These are phyloP conservation scores for Orussus abietinus DNA, from an alignment of 1,140 invertebrate species.

Conservation along the genomic window DNA sequence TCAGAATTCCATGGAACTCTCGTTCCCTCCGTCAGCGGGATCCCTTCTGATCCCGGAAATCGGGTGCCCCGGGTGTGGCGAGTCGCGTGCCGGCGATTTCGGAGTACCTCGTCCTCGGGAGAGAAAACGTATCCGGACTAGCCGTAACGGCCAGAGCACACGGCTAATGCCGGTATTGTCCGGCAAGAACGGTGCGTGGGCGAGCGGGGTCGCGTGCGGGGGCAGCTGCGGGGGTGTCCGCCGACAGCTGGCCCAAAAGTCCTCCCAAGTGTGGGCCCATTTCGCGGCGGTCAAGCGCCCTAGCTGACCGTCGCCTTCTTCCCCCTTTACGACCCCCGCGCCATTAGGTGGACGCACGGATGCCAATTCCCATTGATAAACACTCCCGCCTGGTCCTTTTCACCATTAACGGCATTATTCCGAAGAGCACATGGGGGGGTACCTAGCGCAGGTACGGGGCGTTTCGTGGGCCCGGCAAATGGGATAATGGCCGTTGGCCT, in stretches of 20 bases:
- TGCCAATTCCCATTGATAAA: constrained; percentile 40
- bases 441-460: too few relatives aligned
- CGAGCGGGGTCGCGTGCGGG: constrained; percentile 24
- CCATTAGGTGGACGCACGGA: constrained; percentile 33
- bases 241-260: not conserved
- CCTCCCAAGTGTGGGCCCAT: not conserved
- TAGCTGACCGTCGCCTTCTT: constrained; percentile 34
- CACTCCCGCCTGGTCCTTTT: constrained; percentile 28
- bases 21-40: too few relatives aligned
- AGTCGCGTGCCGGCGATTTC: too few relatives aligned
- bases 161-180: constrained; percentile 17
- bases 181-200: constrained; percentile 26
- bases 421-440: too few relatives aligned
- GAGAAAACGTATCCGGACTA: too few relatives aligned
- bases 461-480: constrained; percentile 36
- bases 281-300: constrained; percentile 5
- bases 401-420: constrained; percentile 36
- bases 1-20: too few relatives aligned
- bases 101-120: too few relatives aligned
- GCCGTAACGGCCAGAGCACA: too few relatives aligned
- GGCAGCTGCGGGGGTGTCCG: constrained; percentile 18
- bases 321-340: constrained; percentile 28
- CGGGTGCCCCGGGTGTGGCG: constrained; percentile 11
- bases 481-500: constrained; percentile 22
- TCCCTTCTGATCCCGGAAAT: too few relatives aligned